A percentile compares a stretch with the other conserved stretches of the same genome.
phyloP scores from a whole-genome alignment of 2,113 vertebrate species.

The Gavia stellata region DNA sequence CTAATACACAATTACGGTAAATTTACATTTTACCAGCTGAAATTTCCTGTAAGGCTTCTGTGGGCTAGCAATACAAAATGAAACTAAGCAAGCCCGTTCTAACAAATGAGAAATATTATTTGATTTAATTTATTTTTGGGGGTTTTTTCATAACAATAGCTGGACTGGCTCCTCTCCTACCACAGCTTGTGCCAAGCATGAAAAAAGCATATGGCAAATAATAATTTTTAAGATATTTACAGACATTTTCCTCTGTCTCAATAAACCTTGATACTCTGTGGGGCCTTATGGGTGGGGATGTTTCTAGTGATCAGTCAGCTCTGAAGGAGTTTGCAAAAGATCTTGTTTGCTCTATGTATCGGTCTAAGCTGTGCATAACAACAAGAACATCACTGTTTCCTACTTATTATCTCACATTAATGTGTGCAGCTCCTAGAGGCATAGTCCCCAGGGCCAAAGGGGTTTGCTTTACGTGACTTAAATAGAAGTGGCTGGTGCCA shows the following conservation, averaged over 20 bases:
- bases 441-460: background rate
- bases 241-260: background rate
- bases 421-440: background rate
- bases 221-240: background rate
- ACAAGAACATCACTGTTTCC: background rate
- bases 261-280: background rate
- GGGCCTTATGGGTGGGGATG: background rate
- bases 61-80: slow-evolving; percentile 59
- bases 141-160: background rate
- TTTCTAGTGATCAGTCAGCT: slow-evolving; percentile 5
- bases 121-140: background rate
- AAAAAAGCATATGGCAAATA: background rate
- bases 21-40: slow-evolving; percentile 64
- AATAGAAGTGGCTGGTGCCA: background rate
- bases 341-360: background rate
- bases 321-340: background rate
- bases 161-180: background rate
- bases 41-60: slow-evolving; percentile 76
- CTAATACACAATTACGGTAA: slow-evolving; percentile 74
- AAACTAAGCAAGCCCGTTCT: slow-evolving; percentile 32
- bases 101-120: slow-evolving; percentile 8
- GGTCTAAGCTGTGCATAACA: background rate
- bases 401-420: background rate
- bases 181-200: background rate
- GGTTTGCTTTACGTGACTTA: background rate